Percentiles rank a stretch among this genome's conserved stretches.
Evolutionary conservation across 2,113 vertebrate genomes (phyloP).

Genomic region (Myodes glareolus): DNA sequence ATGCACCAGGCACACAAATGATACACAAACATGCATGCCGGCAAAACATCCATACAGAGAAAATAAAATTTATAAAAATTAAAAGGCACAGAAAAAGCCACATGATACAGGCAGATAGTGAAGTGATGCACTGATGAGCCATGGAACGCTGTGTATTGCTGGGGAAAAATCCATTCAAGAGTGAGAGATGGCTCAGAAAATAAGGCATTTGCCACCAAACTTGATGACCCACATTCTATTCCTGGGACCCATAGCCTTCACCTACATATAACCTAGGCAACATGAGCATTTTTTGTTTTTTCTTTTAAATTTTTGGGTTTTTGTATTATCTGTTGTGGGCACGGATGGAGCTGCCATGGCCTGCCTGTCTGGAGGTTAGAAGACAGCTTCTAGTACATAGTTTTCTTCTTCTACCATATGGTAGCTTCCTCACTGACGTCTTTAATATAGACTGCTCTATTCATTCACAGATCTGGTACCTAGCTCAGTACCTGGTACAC

Average conservation of each 20-base stretch:
- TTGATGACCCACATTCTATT: not conserved
- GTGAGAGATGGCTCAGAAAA: not conserved
- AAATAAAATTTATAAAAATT: not conserved
- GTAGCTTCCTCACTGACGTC: not conserved
- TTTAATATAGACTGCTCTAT: not conserved
- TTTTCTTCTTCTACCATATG: too few species aligned
- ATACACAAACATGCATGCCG: not conserved
- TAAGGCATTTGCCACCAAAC: not conserved
- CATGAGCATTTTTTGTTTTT: too few species aligned
- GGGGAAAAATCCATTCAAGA: not conserved
- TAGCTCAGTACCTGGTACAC: not conserved
- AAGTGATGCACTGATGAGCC: not conserved
- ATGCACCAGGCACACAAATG: not conserved
- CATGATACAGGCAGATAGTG: not conserved
- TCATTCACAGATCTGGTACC: constrained; percentile 29
- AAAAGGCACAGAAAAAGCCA: not conserved
- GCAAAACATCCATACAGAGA: not conserved
- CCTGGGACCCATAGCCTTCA: not conserved
- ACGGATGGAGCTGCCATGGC: too few species aligned
- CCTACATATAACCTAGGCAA: too few species aligned
- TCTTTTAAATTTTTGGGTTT: too few species aligned
- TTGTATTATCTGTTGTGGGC: too few species aligned
- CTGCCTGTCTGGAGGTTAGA: too few species aligned
- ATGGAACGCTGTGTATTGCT: too few species aligned
- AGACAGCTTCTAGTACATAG: too few species aligned